Conservation (phyloP, 2,888 invertebrate genomes). For the Alloplasta piceator region DNA sequence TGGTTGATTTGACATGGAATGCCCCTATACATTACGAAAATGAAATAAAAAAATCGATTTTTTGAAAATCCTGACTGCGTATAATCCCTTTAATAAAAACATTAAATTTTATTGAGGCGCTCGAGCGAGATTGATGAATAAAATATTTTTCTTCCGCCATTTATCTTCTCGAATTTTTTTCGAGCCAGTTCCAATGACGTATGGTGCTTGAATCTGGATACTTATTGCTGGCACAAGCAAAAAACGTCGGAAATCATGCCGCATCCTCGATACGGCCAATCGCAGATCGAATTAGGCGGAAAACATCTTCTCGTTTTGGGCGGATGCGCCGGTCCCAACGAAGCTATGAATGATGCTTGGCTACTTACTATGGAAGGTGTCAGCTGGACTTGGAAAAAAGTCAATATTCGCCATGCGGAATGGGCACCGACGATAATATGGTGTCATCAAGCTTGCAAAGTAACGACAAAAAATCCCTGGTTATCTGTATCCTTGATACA, state of each 20-base stretch:
- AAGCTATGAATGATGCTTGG: slow-evolving; percentile 96
- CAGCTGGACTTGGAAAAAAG: slow-evolving; percentile 89
- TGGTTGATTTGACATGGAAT: too few relatives aligned
- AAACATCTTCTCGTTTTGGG: slow-evolving; percentile 91
- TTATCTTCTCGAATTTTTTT: slow-evolving; percentile 54
- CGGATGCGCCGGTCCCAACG: slow-evolving; percentile 94
- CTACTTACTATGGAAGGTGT: slow-evolving; percentile 90
- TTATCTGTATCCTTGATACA: too few relatives aligned
- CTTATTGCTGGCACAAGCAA: slow-evolving; percentile 91
- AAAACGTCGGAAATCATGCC: slow-evolving; percentile 89
- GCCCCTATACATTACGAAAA: too few relatives aligned
- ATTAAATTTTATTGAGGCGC: too few relatives aligned
- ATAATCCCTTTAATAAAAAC: too few relatives aligned
- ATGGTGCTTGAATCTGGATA: slow-evolving; percentile 93
- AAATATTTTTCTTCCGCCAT: slow-evolving; percentile 27
- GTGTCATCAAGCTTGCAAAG: slow-evolving; percentile 96
- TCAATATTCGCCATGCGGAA: slow-evolving; percentile 90
- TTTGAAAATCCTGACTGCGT: too few relatives aligned
- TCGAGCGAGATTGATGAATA: neutral
- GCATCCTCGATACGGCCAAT: slow-evolving; percentile 95
- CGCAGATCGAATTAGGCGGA: slow-evolving; percentile 92
- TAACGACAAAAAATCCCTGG: slow-evolving; percentile 80
- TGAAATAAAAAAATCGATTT: too few relatives aligned
- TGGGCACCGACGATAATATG: slow-evolving; percentile 94
- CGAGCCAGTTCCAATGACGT: slow-evolving; percentile 90